A percentile compares a stretch with the other conserved stretches of the same genome.
Evolutionary conservation across 2,113 vertebrate species (phyloP).

Genomic region (Cyanoderma ruficeps): DNA sequence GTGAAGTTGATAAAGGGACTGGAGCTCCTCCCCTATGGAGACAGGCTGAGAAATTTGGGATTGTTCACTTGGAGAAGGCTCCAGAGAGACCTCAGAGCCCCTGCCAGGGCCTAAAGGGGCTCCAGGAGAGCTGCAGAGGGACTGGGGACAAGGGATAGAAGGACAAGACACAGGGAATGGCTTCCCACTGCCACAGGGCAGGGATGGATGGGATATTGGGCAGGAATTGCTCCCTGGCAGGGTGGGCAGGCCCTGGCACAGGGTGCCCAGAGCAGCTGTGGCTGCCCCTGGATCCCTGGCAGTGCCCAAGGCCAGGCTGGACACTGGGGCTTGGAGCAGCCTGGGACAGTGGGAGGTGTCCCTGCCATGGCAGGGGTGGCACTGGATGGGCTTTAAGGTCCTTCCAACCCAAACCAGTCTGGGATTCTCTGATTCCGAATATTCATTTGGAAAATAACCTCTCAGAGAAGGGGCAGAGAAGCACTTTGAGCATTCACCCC

Average conservation of each 20-base stretch:
- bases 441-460: neutral
- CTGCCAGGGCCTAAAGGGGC: rapidly evolving
- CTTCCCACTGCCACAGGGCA: neutral
- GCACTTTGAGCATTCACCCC: neutral
- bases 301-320: neutral
- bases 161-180: neutral
- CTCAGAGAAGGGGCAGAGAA: neutral
- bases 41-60: neutral
- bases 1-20: neutral
- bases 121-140: neutral
- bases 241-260: no score
- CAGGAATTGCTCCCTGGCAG: neutral
- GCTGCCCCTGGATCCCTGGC: neutral
- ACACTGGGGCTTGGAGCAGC: neutral
- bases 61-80: neutral
- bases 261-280: no score
- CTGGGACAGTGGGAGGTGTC: neutral
- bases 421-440: neutral
- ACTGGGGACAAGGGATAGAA: neutral
- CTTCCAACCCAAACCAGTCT: neutral
- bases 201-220: neutral
- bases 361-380: neutral
- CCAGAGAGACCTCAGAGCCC: neutral
- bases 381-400: rapidly evolving
- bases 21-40: neutral